Evolutionary conservation across 2,797 vertebrate genomes (phyloP), one percentile per base, ranked within the genome.

Genomic region (Kryptolebias ocellatus): DNA sequence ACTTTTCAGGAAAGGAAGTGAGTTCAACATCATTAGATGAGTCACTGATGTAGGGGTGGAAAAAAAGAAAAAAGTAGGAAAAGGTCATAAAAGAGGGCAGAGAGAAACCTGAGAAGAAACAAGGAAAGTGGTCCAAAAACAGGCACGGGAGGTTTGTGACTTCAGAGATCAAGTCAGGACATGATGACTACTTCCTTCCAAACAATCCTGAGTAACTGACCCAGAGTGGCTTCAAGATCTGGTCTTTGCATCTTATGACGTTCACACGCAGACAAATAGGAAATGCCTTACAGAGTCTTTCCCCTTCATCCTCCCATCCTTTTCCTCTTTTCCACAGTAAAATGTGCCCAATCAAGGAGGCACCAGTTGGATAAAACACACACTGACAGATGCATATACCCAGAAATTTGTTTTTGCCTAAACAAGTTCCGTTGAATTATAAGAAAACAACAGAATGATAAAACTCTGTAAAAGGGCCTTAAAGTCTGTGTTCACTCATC

Each of bases 271-370:
- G 55, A 60, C 15, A 14, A 52, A 79, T 17, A 92, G 90, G 87
- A 92, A 92, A 91, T 90, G 83, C 87, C 79, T 76, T 58, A 24
- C 45, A 51, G 69, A 51, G 69, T 31, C 51, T 65, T 27, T 54
- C 3, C 50, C 60, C 31, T 77, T 82, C 66, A 70, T 81, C 65
- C 67, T 74, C 76, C 80, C 76, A 64, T 76, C 74, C 54, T 46
- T 72, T 42, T 87, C 18, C 60, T 44, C 49, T 54, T 16, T 65
- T 9, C 59, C 53, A 72, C 31, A 67, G 44, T 49, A 60, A 64
- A 50, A 62, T 64, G 50, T 27, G 18, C 3, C 29, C 10, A 60
- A 42, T 14, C 3, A 10, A 55, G 10, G 52, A 79, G 11, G 53
- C 9, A 53, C 7, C 18, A 51, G 4, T 20, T 7, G 12, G 24